These are phyloP conservation scores for Ophthalmolycus amberensis DNA, from an alignment of 2,113 vertebrate genomes.

Conservation along the genomic window DNA sequence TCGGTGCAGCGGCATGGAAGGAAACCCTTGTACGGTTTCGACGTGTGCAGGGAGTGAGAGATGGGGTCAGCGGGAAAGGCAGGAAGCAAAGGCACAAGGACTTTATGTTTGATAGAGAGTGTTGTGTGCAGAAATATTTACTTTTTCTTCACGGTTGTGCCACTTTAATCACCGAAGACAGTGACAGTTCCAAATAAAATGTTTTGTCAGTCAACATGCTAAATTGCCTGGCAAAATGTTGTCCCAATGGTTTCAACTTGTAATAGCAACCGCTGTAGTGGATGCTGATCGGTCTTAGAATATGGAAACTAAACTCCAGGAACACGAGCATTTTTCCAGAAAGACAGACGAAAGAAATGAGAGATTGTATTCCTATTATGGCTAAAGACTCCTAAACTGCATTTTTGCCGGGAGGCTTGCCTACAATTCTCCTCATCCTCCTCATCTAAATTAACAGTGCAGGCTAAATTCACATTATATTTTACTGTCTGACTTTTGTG, in stretches of 20 bases:
- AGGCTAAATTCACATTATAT: background rate
- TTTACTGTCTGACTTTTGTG: constrained; percentile 21
- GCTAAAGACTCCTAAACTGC: background rate
- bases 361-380: background rate
- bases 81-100: constrained; percentile 45
- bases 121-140: constrained; percentile 7
- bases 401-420: background rate
- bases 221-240: background rate
- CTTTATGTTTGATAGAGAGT: constrained; percentile 21
- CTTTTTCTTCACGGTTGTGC: background rate
- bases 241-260: background rate
- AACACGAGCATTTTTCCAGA: background rate
- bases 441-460: background rate
- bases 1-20: constrained; percentile 58
- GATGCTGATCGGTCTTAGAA: background rate
- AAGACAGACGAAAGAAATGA: background rate
- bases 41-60: constrained; percentile 54
- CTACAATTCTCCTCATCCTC: background rate
- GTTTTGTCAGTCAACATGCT: background rate
- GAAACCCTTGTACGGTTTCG: constrained; percentile 57
- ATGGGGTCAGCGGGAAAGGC: constrained; percentile 39
- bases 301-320: background rate
- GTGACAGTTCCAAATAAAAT: constrained; percentile 1
- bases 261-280: background rate
- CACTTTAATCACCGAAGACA: constrained; percentile 2